phyloP scores from a whole-genome alignment of 2,888 invertebrate species.

The Phaedon cochleariae region DNA sequence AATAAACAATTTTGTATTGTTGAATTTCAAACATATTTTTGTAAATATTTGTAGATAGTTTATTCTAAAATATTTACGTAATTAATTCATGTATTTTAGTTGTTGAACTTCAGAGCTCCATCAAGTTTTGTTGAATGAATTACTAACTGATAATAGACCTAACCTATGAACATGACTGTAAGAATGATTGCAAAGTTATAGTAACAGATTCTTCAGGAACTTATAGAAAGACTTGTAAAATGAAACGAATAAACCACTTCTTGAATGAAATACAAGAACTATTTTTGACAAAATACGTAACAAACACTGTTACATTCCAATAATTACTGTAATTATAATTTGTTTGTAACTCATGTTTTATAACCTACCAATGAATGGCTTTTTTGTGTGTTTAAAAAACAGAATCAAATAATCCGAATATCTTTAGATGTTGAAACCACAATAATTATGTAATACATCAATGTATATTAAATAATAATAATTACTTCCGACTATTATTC shows the following conservation, averaged over 20 bases:
- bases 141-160: conserved; percentile 27
- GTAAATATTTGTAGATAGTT: conserved; percentile 38
- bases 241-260: conserved; percentile 29
- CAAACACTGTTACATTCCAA: conserved; percentile 58
- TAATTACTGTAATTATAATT: conserved; percentile 40
- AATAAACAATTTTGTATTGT: not conserved
- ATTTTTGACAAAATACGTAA: conserved; percentile 59
- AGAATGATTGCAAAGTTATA: not conserved
- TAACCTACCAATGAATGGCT: conserved; percentile 51
- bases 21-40: conserved; percentile 24
- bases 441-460: conserved; percentile 63
- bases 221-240: conserved; percentile 31
- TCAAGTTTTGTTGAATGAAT: conserved; percentile 31
- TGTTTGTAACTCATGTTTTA: conserved; percentile 42
- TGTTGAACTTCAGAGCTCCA: conserved; percentile 13
- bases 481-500: not conserved
- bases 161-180: conserved; percentile 12
- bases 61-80: conserved; percentile 29
- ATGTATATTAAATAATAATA: conserved; percentile 59
- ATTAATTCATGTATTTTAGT: not conserved
- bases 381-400: conserved; percentile 60
- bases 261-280: conserved; percentile 50
- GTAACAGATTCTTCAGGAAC: not conserved
- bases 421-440: conserved; percentile 61
- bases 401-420: conserved; percentile 60